Base-by-base conservation (phyloP, 1,140 invertebrate genomes). In the Bombus impatiens region DNA sequence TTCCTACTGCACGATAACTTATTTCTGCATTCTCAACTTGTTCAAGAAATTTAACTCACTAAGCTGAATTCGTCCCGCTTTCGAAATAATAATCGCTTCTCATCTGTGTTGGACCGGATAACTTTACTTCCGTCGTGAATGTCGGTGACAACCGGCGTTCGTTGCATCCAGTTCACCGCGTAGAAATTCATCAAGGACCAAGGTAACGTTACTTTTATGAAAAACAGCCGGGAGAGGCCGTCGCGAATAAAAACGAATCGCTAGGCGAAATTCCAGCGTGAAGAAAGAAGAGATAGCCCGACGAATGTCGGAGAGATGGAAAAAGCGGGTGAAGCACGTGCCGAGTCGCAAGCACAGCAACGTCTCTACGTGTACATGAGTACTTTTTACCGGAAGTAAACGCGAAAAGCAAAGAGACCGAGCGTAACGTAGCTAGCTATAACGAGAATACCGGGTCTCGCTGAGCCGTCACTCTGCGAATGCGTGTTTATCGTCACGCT, bases 1-100 rank as follows among this genome's bases (percentile, higher is more conserved):
- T 82, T 88, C 42, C 35, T 15, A 5, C 25, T 57, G n/a, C 62
- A 9, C 44, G 84, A 57, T 82, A 86, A 75, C 71, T 82, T 65
- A 75, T 74, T 74, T 42, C 25, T 6, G 1, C 68, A 13, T 65
- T 80, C 78, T 74, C 76, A 42, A 70, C 47, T 25, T 22, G 13
- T 15, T 32, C 59, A 15, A 22, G 32, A 9, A 77, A 59, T 59
- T 76, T 32, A n/a, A 5, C 44, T 32, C 40, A 0, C 18, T 44
- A 47, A 75, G 22, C 9, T 75, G n/a, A 75, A 71, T 25, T 62
- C 6, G 5, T 15, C 18, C 25, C 53, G 13, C 32, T 37, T 25
- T 75, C 53, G 40, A 37, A 72, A 35, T 37, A 37, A 70, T 53
- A n/a, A 70, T 53, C 12, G 59, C 28, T 15, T n/a, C 0, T 12